These are phyloP conservation scores for Myopa tessellatipennis DNA, from an alignment of 2,888 invertebrate genomes.

Conservation along the genomic window DNA sequence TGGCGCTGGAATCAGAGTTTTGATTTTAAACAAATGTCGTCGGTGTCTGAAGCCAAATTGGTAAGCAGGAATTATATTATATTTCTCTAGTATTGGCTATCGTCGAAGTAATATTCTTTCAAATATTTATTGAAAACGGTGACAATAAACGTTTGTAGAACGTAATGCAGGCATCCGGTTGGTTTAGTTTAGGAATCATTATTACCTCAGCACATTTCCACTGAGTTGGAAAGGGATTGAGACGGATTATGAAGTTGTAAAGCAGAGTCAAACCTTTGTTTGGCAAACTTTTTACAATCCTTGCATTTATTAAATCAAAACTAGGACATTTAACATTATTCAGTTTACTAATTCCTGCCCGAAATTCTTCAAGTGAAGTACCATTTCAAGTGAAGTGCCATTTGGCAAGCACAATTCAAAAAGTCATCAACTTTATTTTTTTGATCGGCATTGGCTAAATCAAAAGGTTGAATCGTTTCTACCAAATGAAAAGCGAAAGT, in stretches of 20 bases:
- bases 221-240: not conserved
- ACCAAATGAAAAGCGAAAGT: no score
- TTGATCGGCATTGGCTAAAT: no score
- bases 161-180: not conserved
- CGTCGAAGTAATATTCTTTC: constrained; percentile 12
- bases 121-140: constrained; percentile 7
- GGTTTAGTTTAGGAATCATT: constrained; percentile 15
- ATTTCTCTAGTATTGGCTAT: not conserved
- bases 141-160: constrained; percentile 15
- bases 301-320: no score
- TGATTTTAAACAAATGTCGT: not conserved
- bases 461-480: not conserved
- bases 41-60: constrained; percentile 5
- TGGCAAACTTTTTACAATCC: no score
- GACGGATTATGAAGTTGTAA: not conserved
- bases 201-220: constrained; percentile 18
- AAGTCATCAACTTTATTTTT: no score
- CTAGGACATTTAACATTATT: no score
- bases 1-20: no score
- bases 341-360: no score
- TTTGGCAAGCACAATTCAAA: no score
- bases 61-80: not conserved
- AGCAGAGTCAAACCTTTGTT: not conserved
- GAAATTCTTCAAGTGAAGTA: no score
- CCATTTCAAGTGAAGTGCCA: no score